These are phyloP conservation scores for Hydractinia symbiolongicarpus DNA, from an alignment of 30 jellyfish, hydroid and myxozoan genomes.

Conservation along the genomic window DNA sequence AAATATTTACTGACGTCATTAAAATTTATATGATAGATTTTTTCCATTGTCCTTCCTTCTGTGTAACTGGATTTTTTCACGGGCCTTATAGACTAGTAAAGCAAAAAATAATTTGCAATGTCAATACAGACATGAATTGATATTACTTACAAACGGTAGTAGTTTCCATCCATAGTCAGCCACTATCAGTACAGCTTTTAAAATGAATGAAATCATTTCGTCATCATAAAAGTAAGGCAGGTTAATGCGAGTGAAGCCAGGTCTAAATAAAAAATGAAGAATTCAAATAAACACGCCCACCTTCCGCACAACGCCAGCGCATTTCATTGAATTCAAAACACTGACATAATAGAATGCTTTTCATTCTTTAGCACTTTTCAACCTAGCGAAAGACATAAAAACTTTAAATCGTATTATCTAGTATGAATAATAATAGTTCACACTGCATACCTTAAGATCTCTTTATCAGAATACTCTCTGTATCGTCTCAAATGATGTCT, in stretches of 20 bases:
- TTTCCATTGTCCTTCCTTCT: too few species aligned
- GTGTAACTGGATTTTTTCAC: too few species aligned
- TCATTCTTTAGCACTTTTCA: too few species aligned
- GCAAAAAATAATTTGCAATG: too few species aligned
- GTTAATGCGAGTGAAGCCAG: constrained; percentile 82
- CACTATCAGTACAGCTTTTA: constrained; percentile 62
- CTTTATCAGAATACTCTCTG: constrained; percentile 72
- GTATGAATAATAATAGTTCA: neutral
- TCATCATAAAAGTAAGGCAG: constrained; percentile 68
- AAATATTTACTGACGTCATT: too few species aligned
- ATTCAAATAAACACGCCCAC: neutral
- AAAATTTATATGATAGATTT: too few species aligned
- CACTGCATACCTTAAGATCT: constrained; percentile 47
- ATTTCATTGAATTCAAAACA: neutral
- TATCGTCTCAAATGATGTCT: constrained; percentile 80
- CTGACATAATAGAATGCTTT: neutral
- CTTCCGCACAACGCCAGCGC: neutral
- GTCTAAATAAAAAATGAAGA: constrained; percentile 36
- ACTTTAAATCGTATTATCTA: too few species aligned
- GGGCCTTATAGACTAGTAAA: too few species aligned
- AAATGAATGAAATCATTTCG: constrained; percentile 48
- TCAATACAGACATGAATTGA: neutral
- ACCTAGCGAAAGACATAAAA: too few species aligned
- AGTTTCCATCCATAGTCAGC: constrained; percentile 88
- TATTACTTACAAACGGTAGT: constrained; percentile 52